phyloP scores from a whole-genome alignment of 2,888 invertebrate species.

The Pocota personata region DNA sequence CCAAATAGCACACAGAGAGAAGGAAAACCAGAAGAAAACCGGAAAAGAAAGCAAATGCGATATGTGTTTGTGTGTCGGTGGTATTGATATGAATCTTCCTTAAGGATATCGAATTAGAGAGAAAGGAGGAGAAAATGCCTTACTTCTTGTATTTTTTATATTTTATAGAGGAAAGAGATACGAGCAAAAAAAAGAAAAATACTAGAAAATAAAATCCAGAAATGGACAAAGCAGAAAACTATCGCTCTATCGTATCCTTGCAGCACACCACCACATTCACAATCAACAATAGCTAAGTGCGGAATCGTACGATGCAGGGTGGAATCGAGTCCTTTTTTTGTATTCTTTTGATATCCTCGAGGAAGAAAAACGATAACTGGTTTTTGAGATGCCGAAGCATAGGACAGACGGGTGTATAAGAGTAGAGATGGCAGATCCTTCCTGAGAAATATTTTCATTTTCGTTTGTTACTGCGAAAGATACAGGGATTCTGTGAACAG shows the following conservation, averaged over 20 bases:
- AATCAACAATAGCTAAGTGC: not conserved
- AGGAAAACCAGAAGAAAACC: not conserved
- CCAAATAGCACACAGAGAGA: not conserved
- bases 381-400: not conserved
- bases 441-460: not conserved
- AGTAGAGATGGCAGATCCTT: not conserved
- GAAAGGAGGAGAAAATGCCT: conserved; percentile 18
- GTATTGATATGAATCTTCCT: conserved; percentile 3
- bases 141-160: conserved; percentile 1
- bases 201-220: not conserved
- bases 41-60: not conserved
- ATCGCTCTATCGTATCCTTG: conserved; percentile 9
- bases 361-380: not conserved
- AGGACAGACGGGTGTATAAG: not conserved
- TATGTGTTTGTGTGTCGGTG: not conserved
- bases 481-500: not conserved
- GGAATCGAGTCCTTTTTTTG: not conserved
- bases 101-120: conserved; percentile 42
- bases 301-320: not conserved
- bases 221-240: conserved; percentile 16
- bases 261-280: not conserved
- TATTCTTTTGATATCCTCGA: not conserved
- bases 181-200: not conserved
- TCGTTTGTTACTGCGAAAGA: not conserved
- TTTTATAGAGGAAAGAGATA: not conserved